A percentile compares a stretch with the other conserved stretches of the same genome.
phyloP scores from a whole-genome alignment of 2,113 vertebrate genomes.

The Uria lomvia region DNA sequence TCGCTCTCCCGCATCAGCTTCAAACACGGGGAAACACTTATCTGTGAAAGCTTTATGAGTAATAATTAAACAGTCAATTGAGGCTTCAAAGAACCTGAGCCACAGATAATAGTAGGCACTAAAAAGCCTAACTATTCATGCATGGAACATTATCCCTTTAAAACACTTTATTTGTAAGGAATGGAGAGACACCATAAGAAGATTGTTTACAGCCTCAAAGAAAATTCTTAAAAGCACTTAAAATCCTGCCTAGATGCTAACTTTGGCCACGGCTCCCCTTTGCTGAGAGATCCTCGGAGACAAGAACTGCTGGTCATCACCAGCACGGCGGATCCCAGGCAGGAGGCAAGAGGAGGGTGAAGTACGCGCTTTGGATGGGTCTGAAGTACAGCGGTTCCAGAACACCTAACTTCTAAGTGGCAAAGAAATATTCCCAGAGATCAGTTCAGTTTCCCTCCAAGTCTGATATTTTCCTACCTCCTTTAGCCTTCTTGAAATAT shows the following conservation, averaged over 20 bases:
- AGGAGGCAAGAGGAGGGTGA: neutral
- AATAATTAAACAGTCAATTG: neutral
- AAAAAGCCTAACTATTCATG: neutral
- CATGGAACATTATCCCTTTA: neutral
- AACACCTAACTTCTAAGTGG: neutral
- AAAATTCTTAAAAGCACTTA: neutral
- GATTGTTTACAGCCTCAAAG: neutral
- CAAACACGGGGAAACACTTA: neutral
- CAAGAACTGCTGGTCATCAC: accelerated
- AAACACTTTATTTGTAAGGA: neutral
- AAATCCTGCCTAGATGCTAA: neutral
- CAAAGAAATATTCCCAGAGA: neutral
- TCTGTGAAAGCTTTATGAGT: neutral
- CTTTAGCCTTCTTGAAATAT: neutral
- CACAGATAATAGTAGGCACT: neutral
- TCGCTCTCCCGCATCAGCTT: neutral
- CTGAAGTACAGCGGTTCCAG: accelerated
- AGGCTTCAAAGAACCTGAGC: neutral
- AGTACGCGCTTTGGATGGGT: neutral
- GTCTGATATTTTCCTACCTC: neutral
- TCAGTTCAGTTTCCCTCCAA: neutral
- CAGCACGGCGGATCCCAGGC: accelerated
- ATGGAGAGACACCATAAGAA: neutral
- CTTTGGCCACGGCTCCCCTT: neutral
- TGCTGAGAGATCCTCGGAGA: neutral